Evolutionary conservation across 2,113 vertebrate species (phyloP).

Genomic region (Crotalus tigris): DNA sequence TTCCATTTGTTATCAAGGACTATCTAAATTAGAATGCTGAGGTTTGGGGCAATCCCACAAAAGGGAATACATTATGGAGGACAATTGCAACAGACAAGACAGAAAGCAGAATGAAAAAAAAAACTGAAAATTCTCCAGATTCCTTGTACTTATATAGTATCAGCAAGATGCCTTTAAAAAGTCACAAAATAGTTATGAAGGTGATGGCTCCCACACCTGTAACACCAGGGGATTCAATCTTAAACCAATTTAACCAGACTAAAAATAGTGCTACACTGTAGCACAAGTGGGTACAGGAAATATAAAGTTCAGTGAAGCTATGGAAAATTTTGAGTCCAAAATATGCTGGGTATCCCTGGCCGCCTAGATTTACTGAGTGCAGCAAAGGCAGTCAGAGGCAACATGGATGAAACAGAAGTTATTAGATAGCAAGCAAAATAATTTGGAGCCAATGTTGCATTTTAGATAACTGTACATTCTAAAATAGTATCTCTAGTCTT

Average conservation of each 20-base stretch:
- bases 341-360: background rate
- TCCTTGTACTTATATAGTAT: background rate
- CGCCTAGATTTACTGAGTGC: background rate
- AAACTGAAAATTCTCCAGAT: background rate
- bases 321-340: slow-evolving; percentile 1
- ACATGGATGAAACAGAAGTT: background rate
- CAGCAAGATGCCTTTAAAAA: background rate
- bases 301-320: background rate
- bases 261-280: background rate
- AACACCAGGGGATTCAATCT: background rate
- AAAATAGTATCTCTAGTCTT: background rate
- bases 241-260: background rate
- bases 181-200: background rate
- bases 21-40: background rate
- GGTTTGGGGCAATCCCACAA: background rate
- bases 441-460: background rate
- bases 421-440: slow-evolving; percentile 15
- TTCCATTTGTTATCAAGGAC: background rate
- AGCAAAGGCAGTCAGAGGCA: background rate
- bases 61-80: background rate
- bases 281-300: background rate
- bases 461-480: background rate
- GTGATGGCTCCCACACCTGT: background rate
- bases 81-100: background rate
- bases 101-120: background rate